Percentiles rank a stretch among this genome's conserved stretches.
Conservation (phyloP, 1,140 invertebrate genomes). For the Atta cephalotes region DNA sequence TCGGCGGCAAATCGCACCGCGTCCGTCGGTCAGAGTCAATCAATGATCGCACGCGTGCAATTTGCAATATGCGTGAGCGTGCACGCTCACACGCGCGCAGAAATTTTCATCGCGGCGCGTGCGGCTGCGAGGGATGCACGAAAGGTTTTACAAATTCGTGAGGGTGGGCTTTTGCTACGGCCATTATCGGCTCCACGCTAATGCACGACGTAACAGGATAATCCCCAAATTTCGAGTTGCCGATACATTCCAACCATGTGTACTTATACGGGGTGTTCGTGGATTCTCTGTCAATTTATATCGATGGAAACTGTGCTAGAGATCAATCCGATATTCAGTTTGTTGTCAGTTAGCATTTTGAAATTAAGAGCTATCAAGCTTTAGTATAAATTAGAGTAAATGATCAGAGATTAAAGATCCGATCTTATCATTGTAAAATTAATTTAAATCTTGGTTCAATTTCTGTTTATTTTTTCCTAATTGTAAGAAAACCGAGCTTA, state of each 20-base stretch:
- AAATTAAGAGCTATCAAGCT: neutral
- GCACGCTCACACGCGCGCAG: slow-evolving; percentile 50
- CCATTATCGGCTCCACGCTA: slow-evolving; percentile 79
- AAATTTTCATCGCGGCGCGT: slow-evolving; percentile 74
- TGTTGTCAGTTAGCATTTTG: neutral
- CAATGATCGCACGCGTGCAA: slow-evolving; percentile 56
- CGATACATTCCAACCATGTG: slow-evolving; percentile 46
- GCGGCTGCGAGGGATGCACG: slow-evolving; percentile 47
- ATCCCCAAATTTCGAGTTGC: slow-evolving; percentile 69
- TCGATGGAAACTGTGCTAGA: neutral
- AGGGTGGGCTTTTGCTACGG: slow-evolving; percentile 71
- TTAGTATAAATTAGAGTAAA: neutral
- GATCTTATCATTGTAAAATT: too few species aligned
- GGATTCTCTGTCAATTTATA: neutral
- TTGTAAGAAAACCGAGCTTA: too few species aligned
- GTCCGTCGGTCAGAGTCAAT: slow-evolving; percentile 58
- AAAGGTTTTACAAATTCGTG: slow-evolving; percentile 77
- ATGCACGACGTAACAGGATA: slow-evolving; percentile 80
- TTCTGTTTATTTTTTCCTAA: too few species aligned
- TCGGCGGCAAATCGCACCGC: slow-evolving; percentile 46
- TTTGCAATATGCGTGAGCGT: slow-evolving; percentile 46
- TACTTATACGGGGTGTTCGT: slow-evolving; percentile 48
- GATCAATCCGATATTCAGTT: neutral
- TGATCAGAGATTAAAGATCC: too few species aligned
- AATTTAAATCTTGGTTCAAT: too few species aligned